Conservation (phyloP, 2,113 vertebrate genomes). For the Muntiacus reevesi region DNA sequence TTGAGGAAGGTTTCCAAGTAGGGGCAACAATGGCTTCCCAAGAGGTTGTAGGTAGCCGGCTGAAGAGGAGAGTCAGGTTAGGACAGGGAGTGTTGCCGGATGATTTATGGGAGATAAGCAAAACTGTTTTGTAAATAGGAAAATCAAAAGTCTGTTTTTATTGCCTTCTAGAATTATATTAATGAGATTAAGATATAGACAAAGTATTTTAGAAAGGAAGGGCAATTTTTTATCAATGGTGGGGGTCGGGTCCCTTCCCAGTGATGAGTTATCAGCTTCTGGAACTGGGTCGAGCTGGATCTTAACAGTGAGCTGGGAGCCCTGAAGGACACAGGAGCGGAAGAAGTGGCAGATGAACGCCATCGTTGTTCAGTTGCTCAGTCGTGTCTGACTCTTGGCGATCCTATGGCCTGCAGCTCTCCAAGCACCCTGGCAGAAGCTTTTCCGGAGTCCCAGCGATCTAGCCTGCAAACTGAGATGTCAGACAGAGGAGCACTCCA, state of each 20-base stretch:
- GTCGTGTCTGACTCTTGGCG: not conserved
- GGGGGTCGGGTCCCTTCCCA: not conserved
- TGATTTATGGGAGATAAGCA: not conserved
- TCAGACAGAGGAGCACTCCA: accelerated
- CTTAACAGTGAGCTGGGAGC: not conserved
- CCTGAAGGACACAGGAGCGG: not conserved
- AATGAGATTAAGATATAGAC: not conserved
- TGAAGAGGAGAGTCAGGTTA: not conserved
- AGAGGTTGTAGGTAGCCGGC: not conserved
- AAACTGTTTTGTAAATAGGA: not conserved
- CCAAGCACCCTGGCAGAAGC: accelerated
- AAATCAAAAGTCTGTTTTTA: not conserved
- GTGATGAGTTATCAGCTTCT: not conserved
- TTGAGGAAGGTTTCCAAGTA: not conserved
- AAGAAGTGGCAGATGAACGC: accelerated
- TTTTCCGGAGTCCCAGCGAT: accelerated
- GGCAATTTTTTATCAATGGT: not conserved
- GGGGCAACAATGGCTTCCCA: accelerated
- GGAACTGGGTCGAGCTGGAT: too few relatives aligned
- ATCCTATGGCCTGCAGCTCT: not conserved
- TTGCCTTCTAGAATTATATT: not conserved
- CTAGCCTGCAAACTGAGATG: not conserved
- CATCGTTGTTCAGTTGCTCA: accelerated
- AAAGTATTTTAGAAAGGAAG: slow-evolving; percentile 10
- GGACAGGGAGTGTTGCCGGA: accelerated